Percentiles rank a stretch among this genome's conserved stretches.
phyloP scores from a whole-genome alignment of 1,140 invertebrate species.

The Drosophila lini region DNA sequence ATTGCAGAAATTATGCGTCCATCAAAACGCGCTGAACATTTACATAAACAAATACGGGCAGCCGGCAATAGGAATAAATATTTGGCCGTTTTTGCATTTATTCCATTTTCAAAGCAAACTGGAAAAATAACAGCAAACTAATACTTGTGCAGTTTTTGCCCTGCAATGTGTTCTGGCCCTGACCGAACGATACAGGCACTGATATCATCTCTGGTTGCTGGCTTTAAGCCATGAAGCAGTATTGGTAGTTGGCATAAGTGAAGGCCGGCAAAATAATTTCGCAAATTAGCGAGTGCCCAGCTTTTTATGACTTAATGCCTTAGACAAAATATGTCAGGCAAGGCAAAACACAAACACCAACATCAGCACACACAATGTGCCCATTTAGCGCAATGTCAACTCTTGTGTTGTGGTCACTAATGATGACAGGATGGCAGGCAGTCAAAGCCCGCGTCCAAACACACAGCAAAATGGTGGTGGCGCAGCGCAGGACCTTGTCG shows the following conservation, averaged over 20 bases:
- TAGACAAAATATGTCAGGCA: slow-evolving; percentile 41
- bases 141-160: slow-evolving; percentile 43
- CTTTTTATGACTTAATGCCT: slow-evolving; percentile 76
- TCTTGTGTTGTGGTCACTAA: slow-evolving; percentile 79
- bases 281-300: slow-evolving; percentile 64
- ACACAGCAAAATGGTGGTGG: slow-evolving; percentile 37
- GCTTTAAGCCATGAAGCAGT: background rate
- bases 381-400: slow-evolving; percentile 77
- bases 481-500: slow-evolving; percentile 15
- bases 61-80: slow-evolving; percentile 32
- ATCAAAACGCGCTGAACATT: slow-evolving; percentile 46
- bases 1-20: slow-evolving; percentile 17
- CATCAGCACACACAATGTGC: slow-evolving; percentile 39
- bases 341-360: slow-evolving; percentile 15
- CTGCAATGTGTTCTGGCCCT: slow-evolving; percentile 17
- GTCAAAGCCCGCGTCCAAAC: slow-evolving; percentile 61
- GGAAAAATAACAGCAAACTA: slow-evolving; percentile 38
- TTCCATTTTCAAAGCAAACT: slow-evolving; percentile 37
- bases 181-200: slow-evolving; percentile 14
- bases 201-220: slow-evolving; percentile 15
- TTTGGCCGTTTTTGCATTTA: slow-evolving; percentile 30
- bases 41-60: slow-evolving; percentile 60
- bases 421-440: slow-evolving; percentile 75
- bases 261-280: slow-evolving; percentile 41
- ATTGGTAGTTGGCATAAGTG: slow-evolving; percentile 7